Conservation (phyloP, 2,888 invertebrate species). For the Embidobia sp. region DNA sequence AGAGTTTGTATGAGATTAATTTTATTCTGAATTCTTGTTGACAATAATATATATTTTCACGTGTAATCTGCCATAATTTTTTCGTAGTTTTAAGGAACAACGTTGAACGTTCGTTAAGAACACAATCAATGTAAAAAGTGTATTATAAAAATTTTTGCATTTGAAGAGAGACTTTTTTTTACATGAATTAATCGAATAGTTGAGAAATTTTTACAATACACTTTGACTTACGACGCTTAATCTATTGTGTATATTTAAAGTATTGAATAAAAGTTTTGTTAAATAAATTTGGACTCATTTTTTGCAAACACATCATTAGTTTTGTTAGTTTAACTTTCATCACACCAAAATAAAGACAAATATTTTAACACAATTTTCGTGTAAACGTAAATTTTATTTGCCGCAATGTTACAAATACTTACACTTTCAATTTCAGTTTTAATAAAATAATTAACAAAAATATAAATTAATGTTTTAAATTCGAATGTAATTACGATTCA, state of each 20-base stretch:
- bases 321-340: too few relatives aligned
- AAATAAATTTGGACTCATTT: background rate
- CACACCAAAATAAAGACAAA: too few relatives aligned
- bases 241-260: background rate
- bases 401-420: constrained; percentile 17
- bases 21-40: constrained; percentile 5
- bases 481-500: constrained; percentile 6
- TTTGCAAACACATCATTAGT: too few relatives aligned
- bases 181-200: background rate
- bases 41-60: constrained; percentile 25
- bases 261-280: constrained; percentile 20
- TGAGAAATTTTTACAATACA: constrained; percentile 21
- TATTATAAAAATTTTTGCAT: constrained; percentile 22
- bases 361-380: too few relatives aligned
- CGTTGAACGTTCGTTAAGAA: constrained; percentile 1
- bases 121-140: constrained; percentile 11
- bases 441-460: constrained; percentile 7
- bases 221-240: background rate
- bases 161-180: background rate
- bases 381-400: constrained; percentile 19
- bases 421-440: constrained; percentile 17
- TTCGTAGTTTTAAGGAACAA: background rate
- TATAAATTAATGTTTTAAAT: constrained; percentile 12
- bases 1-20: constrained; percentile 8
- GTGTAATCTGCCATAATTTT: constrained; percentile 27